Conservation (phyloP, 1,140 invertebrate species). For the Dysdera silvatica region DNA sequence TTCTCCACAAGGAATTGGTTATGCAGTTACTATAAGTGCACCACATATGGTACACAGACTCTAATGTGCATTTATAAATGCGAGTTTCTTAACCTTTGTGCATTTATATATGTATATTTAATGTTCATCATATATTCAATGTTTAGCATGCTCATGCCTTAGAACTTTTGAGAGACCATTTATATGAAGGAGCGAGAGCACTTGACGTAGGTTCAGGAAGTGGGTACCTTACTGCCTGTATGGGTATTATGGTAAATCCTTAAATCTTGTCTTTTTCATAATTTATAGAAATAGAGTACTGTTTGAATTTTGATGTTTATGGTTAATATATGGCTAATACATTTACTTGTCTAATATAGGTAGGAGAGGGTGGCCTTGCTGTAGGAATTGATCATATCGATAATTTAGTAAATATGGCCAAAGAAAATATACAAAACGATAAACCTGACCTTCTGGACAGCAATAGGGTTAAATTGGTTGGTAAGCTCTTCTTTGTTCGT, state of each 20-base stretch:
- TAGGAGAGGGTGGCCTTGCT: conserved; percentile 62
- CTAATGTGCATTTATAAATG: background rate
- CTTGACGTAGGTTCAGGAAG: conserved; percentile 93
- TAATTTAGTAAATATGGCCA: conserved; percentile 66
- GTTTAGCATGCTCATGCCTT: conserved; percentile 84
- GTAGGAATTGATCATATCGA: conserved; percentile 91
- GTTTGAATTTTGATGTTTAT: too few species aligned
- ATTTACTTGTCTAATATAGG: conserved; percentile 41
- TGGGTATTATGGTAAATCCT: conserved; percentile 67
- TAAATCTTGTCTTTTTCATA: background rate
- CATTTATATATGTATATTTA: background rate
- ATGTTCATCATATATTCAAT: background rate
- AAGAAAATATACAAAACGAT: conserved; percentile 67
- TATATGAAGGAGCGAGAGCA: conserved; percentile 62
- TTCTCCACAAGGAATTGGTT: conserved; percentile 79
- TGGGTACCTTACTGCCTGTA: conserved; percentile 91
- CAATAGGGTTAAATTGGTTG: conserved; percentile 59
- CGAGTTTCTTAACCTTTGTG: too few species aligned
- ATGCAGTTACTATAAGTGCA: conserved; percentile 89
- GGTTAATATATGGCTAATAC: conserved; percentile 16
- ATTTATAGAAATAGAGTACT: background rate
- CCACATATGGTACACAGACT: conserved; percentile 82
- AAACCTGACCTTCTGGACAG: conserved; percentile 58
- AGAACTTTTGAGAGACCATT: conserved; percentile 74
- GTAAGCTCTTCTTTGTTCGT: too few species aligned